Evolutionary conservation across 2,888 invertebrate species (phyloP), one percentile per base, ranked within the genome.

Genomic region (Linnaemya tessellans): DNA sequence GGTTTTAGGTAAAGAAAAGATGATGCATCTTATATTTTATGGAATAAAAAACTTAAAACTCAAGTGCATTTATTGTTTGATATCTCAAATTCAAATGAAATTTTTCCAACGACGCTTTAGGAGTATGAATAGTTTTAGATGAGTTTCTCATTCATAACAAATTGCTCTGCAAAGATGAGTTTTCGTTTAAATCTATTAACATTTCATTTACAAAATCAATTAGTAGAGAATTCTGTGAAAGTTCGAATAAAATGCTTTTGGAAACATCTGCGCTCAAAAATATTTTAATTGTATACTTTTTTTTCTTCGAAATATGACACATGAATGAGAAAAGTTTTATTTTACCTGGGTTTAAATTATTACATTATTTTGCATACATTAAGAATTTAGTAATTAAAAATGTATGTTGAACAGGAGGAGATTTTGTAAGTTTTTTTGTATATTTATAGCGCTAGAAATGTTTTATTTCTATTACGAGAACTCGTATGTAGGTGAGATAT

Each of bases 191-290:
- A 56, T 43, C n/a, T 22, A 20, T 68, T 70, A 10, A 62, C 62
- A 35, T 58, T 22, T 84, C 78, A 70, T 84, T 78, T 80, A 58
- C 67, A 78, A 81, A 84, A 84, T 81, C 84, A 84, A 84, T 84
- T 84, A 84, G 80, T 73, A 81, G 41, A 81, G 64, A 81, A 81
- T 80, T 84, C 43, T 70, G 7, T 79, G 38, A 25, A 83, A 78
- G 51, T 68, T 84, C 1, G 43, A 64, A 79, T 65, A 62, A 73
- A 78, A 71, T 54, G 73, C 62, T 81, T 68, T 84, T 84, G 13
- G 62, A 68, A 62, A 68, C 84, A 84, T 84, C 84, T 84, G 84
- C 54, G 51, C 62, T 51, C n/a, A 18, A 78, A 73, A 49, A 62
- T 9, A 64, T 62, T 71, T 60, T 25, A 22, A 58, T 30, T 30